Base-by-base conservation (phyloP, 23 tunicate genomes). In the Ascidia mentula region DNA sequence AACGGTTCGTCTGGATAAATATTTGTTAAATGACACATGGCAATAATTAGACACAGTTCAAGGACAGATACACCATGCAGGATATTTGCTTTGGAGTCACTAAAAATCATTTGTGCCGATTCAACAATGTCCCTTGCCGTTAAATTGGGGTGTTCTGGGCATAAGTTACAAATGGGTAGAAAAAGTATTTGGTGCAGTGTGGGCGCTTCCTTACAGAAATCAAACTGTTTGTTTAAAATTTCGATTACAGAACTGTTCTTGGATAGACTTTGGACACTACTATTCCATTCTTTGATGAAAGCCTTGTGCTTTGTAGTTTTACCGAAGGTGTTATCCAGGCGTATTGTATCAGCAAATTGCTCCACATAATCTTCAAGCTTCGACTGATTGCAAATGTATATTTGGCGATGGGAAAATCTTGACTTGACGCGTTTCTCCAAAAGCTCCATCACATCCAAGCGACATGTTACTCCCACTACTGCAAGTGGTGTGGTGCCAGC, bases 351-450 rank as follows among this genome's bases (percentile, higher is more conserved):
- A 18, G 36, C 60, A 78, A 92, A 92, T 9, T 82, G 85, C 18
- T 38, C 8, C 8, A 93, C 81, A 70, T 81, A 93, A 36, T 93
- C 86, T 32, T 84, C 87, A 77, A 80, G 71, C 33, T 65, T 45
- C 84, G 89, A 83, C 13, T 35, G 76, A 72, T 93, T 93, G 40
- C 82, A 76, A 39, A 93, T 79, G 40, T 69, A 88, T 42, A 84
- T 72, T 76, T 93, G 93, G 4, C 98, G 82, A 77, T 93, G 98
- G 12, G 90, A 93, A 81, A 93, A 93, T 34, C 98, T 34, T 0
- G 98, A 93, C 72, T 93, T 93, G 7, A 93, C 98, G 30, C 98
- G 75, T 72, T 93, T 93, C 61, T 93, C 98, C 33, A 93, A 71
- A 74, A 93, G 75, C 32, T 93, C 98, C 83, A 93, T 84, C 12